These are phyloP conservation scores for Pteria penguin DNA, from an alignment of 2,888 invertebrate species.

Conservation along the genomic window DNA sequence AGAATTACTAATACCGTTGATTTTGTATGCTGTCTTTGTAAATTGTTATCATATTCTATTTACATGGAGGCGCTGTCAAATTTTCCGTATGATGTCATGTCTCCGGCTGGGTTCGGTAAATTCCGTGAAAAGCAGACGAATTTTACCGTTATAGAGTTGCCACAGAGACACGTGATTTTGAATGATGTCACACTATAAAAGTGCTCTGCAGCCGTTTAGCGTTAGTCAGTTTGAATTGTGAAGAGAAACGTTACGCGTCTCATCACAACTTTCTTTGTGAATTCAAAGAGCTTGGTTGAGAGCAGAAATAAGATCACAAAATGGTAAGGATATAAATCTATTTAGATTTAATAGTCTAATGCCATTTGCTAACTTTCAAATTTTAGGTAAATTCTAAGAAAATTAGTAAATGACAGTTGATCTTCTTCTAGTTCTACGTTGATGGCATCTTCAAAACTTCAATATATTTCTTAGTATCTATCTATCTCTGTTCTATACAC, in stretches of 20 bases:
- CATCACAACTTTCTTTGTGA: constrained; percentile 5
- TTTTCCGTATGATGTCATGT: constrained; percentile 59
- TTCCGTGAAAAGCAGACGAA: constrained; percentile 53
- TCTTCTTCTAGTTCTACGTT: background rate
- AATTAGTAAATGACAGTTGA: background rate
- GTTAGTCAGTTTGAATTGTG: constrained; percentile 45
- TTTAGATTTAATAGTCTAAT: background rate
- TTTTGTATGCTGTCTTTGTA: too few relatives aligned
- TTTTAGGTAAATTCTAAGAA: background rate
- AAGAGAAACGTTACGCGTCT: constrained; percentile 32
- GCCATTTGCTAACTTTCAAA: background rate
- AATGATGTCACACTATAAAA: constrained; percentile 36
- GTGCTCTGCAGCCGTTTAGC: constrained; percentile 11
- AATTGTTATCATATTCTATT: too few relatives aligned
- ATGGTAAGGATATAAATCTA: background rate
- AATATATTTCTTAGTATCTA: too few relatives aligned
- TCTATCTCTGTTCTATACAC: too few relatives aligned
- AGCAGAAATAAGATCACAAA: background rate
- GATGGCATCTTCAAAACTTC: too few relatives aligned
- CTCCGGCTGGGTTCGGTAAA: constrained; percentile 45
- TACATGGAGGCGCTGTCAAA: too few relatives aligned
- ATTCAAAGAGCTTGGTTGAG: constrained; percentile 7
- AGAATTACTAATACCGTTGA: too few relatives aligned
- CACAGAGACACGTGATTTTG: constrained; percentile 32
- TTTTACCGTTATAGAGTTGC: background rate